Evolutionary conservation across 1,140 invertebrate genomes (phyloP).

Genomic region (Aphaenogaster floridana): DNA sequence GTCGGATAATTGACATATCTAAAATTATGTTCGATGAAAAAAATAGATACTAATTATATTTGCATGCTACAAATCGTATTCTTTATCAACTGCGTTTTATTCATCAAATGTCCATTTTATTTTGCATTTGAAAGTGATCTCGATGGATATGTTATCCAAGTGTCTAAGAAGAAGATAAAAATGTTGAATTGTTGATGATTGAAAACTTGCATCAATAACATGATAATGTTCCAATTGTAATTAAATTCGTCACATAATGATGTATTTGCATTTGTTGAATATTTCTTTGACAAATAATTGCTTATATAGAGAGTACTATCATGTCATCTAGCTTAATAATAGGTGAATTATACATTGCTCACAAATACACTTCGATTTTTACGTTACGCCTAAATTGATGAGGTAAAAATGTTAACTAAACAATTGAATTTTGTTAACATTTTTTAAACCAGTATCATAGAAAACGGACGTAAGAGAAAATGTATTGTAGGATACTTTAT

Average conservation of each 20-base stretch:
- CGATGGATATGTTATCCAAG: neutral
- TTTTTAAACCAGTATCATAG: conserved; percentile 34
- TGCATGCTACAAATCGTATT: neutral
- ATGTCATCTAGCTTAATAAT: conserved; percentile 14
- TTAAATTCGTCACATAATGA: neutral
- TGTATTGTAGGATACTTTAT: conserved; percentile 58
- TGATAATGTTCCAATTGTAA: conserved; percentile 10
- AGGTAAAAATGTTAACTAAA: conserved; percentile 51
- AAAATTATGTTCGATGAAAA: conserved; percentile 14
- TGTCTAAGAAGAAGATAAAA: neutral
- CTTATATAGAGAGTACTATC: conserved; percentile 11
- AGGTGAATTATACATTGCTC: conserved; percentile 10
- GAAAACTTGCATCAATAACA: neutral
- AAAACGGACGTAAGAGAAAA: conserved; percentile 52
- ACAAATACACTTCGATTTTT: conserved; percentile 44
- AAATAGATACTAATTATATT: neutral
- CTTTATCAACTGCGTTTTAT: neutral
- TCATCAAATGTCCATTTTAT: conserved; percentile 14
- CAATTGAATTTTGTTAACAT: conserved; percentile 54
- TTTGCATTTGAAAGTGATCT: conserved; percentile 1
- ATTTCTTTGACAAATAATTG: conserved; percentile 31
- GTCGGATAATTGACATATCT: neutral
- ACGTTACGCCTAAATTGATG: conserved; percentile 39
- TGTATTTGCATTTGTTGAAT: conserved; percentile 1
- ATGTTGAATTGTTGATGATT: neutral